A percentile compares a stretch with the other conserved stretches of the same genome.
Evolutionary conservation across 2,888 invertebrate genomes (phyloP).

Genomic region (Xanthia icteritia): DNA sequence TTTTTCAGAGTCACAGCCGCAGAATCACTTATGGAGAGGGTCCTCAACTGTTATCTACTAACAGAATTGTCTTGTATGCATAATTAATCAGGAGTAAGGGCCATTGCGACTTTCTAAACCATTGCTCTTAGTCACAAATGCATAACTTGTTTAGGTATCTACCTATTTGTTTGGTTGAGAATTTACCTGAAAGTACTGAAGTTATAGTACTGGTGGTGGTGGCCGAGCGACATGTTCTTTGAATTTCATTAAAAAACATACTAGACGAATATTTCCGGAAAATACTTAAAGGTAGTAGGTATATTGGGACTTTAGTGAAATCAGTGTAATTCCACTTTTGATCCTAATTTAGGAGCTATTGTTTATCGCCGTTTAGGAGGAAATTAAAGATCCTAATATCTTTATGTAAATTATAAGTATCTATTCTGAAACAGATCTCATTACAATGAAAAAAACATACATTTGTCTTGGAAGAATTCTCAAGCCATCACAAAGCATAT

Average conservation of each 20-base stretch:
- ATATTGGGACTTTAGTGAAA: too few relatives aligned
- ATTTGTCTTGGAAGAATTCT: neutral
- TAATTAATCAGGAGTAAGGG: constrained; percentile 31
- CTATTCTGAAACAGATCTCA: neutral
- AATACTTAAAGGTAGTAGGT: neutral
- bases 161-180: neutral
- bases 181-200: neutral
- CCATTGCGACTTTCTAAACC: constrained; percentile 1
- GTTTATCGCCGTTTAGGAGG: too few relatives aligned
- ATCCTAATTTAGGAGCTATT: too few relatives aligned
- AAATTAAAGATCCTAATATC: neutral
- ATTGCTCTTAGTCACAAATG: constrained; percentile 4
- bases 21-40: constrained; percentile 9
- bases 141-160: neutral
- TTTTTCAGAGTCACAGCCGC: neutral
- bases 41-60: neutral
- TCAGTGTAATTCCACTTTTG: neutral
- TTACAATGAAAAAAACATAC: too few relatives aligned
- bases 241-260: neutral
- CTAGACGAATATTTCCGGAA: neutral
- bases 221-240: neutral
- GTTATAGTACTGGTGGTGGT: neutral
- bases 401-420: neutral
- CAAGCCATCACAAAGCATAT: neutral
- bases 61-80: constrained; percentile 30